A percentile compares a stretch with the other conserved stretches of the same genome.
These are phyloP conservation scores for Solea solea DNA, from an alignment of 2,113 vertebrate genomes.

Conservation along the genomic window DNA sequence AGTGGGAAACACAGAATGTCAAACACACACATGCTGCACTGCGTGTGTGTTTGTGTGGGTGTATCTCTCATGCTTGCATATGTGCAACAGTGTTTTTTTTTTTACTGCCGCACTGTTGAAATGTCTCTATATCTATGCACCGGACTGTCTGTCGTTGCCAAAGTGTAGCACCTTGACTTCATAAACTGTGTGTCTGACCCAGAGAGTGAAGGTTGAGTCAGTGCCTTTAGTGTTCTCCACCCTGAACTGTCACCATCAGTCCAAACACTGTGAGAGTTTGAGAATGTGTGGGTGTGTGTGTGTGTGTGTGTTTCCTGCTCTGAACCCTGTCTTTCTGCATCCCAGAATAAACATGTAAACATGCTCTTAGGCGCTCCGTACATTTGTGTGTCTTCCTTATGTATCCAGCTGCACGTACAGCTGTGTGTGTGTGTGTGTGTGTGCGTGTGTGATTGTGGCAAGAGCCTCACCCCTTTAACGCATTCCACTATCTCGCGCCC, in stretches of 20 bases:
- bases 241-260: conserved; percentile 37
- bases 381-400: conserved; percentile 7
- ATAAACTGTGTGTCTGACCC: conserved; percentile 18
- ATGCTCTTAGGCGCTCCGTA: conserved; percentile 1
- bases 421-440: conserved; percentile 12
- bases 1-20: conserved; percentile 61
- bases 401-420: neutral
- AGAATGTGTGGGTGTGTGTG: conserved; percentile 27
- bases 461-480: conserved; percentile 77
- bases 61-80: conserved; percentile 29
- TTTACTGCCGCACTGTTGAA: conserved; percentile 54
- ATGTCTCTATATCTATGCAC: conserved; percentile 34
- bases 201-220: conserved; percentile 19
- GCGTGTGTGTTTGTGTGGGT: conserved; percentile 36
- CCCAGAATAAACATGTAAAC: conserved; percentile 15
- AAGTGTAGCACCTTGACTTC: conserved; percentile 45
- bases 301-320: conserved; percentile 15
- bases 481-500: conserved; percentile 81
- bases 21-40: conserved; percentile 34
- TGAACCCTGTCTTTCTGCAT: neutral
- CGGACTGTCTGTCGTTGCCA: conserved; percentile 35
- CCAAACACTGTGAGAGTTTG: conserved; percentile 24
- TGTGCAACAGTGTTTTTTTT: conserved; percentile 23
- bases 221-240: conserved; percentile 44
- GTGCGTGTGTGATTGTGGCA: conserved; percentile 47